Evolutionary conservation across 2,113 vertebrate species (phyloP).

Genomic region (Hymenochirus boettgeri): DNA sequence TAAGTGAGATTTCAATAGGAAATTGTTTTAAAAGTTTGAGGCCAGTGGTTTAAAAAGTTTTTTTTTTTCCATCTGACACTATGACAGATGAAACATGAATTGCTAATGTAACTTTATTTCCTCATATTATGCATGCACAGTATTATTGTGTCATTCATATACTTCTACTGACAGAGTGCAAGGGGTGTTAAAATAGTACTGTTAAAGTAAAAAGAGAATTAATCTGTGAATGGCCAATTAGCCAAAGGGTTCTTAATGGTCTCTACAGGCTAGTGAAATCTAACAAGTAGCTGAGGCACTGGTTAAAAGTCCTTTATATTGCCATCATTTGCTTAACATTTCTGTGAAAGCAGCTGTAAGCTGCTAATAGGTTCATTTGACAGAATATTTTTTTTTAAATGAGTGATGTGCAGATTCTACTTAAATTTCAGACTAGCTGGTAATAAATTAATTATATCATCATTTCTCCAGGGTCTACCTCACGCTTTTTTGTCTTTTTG

Average conservation of each 20-base stretch:
- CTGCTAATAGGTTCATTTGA: conserved; percentile 54
- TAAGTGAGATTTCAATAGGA: conserved; percentile 65
- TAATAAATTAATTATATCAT: not conserved
- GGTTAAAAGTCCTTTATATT: conserved; percentile 65
- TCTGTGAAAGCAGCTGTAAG: conserved; percentile 55
- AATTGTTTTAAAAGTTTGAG: conserved; percentile 63
- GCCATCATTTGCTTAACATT: conserved; percentile 69
- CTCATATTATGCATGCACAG: conserved; percentile 76
- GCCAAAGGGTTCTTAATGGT: conserved; percentile 74
- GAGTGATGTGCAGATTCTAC: conserved; percentile 45
- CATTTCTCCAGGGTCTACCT: not conserved
- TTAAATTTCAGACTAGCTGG: not conserved
- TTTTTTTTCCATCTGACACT: conserved; percentile 61
- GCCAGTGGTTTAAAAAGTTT: conserved; percentile 70
- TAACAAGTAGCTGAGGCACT: conserved; percentile 66
- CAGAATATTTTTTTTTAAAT: conserved; percentile 49
- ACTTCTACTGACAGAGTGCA: conserved; percentile 67
- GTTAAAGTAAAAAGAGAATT: conserved; percentile 72
- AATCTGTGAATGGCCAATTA: conserved; percentile 76
- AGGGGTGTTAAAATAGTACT: conserved; percentile 70
- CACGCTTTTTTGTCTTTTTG: not conserved
- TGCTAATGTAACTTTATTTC: conserved; percentile 77
- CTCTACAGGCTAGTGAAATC: conserved; percentile 75
- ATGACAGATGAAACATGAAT: conserved; percentile 71
- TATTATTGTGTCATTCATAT: conserved; percentile 79